Conservation (phyloP, 2,797 vertebrate genomes). For the Garrulus glandarius region DNA sequence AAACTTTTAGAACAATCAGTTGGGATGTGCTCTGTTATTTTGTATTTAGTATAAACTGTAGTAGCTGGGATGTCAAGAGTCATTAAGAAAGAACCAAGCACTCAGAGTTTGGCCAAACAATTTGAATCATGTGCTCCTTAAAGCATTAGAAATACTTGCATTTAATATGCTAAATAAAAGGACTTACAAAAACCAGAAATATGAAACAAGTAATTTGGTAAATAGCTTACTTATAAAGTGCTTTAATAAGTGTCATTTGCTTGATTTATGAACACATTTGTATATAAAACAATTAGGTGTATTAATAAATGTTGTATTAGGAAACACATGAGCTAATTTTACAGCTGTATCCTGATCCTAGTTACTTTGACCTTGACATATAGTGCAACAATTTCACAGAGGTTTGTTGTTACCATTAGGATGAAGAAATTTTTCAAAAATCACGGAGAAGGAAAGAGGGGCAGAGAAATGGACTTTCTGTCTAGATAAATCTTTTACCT, state of each 20-base stretch:
- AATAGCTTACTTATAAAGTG: neutral
- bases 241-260: neutral
- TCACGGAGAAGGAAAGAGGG: neutral
- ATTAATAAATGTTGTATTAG: neutral
- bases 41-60: neutral
- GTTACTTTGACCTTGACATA: slow-evolving; percentile 9
- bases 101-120: neutral
- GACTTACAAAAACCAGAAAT: neutral
- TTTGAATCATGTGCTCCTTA: neutral
- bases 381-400: neutral
- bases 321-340: slow-evolving; percentile 18
- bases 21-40: neutral
- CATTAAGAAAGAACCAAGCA: neutral
- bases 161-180: neutral
- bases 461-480: neutral
- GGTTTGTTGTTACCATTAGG: neutral
- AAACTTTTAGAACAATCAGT: neutral
- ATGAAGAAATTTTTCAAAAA: neutral
- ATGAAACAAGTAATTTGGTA: neutral
- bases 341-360: neutral
- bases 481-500: neutral
- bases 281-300: slow-evolving; percentile 8
- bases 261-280: slow-evolving; percentile 3
- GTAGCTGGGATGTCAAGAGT: neutral
- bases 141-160: neutral